Conservation (phyloP, 2,113 vertebrate genomes). For the Garra rufa region DNA sequence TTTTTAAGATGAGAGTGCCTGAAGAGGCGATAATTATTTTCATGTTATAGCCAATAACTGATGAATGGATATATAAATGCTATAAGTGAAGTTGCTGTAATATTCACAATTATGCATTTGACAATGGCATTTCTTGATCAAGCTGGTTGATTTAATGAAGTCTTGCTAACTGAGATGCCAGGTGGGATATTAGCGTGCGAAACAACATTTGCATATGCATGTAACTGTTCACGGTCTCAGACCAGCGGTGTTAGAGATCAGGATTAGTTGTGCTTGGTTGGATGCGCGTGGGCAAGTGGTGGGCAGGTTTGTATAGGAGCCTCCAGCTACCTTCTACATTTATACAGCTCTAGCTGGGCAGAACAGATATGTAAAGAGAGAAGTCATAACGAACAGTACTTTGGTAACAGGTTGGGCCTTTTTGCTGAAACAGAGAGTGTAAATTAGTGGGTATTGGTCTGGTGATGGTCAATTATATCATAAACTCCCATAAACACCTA, state of each 20-base stretch:
- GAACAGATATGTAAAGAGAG: neutral
- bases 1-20: neutral
- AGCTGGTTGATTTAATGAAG: neutral
- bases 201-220: slow-evolving; percentile 19
- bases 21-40: neutral
- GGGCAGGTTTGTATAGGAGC: neutral
- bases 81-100: no score
- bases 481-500: no score
- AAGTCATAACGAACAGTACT: neutral
- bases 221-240: neutral
- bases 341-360: neutral
- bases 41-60: neutral
- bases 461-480: neutral
- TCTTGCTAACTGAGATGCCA: neutral
- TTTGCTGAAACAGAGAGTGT: neutral
- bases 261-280: neutral
- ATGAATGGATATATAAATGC: neutral
- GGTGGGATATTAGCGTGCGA: neutral
- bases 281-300: neutral
- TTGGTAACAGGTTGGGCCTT: neutral
- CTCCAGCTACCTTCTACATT: slow-evolving; percentile 1
- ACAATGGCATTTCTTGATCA: neutral
- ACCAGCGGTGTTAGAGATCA: neutral
- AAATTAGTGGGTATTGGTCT: neutral
- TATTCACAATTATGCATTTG: no score